A percentile compares a stretch with the other conserved stretches of the same genome.
phyloP scores from a whole-genome alignment of 2,797 vertebrate genomes.

The Eulemur coronatus region DNA sequence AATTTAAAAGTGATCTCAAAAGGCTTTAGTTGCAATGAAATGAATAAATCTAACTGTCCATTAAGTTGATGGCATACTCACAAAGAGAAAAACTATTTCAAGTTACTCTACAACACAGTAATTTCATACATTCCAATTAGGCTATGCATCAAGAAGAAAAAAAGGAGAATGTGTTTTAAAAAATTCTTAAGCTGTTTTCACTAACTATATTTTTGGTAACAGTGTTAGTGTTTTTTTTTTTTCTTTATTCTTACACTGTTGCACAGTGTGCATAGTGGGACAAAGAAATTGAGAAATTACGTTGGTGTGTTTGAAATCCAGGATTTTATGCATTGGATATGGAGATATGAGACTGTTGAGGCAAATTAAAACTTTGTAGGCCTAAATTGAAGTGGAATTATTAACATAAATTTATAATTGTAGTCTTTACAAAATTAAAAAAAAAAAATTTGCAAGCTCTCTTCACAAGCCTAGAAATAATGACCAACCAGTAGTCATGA shows the following conservation, averaged over 20 bases:
- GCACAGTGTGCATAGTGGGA: too few relatives aligned
- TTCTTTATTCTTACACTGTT: neutral
- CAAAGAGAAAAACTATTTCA: neutral
- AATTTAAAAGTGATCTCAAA: neutral
- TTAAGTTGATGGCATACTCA: neutral
- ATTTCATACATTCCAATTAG: neutral
- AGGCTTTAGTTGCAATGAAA: neutral
- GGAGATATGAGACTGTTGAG: neutral
- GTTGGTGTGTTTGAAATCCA: neutral
- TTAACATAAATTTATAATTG: neutral
- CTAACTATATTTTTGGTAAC: neutral
- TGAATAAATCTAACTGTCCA: neutral
- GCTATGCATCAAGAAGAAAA: neutral
- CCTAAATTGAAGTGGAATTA: neutral
- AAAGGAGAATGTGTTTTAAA: neutral
- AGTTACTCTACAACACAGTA: neutral
- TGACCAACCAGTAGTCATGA: neutral
- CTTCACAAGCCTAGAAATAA: neutral
- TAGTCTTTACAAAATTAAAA: neutral
- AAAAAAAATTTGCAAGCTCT: neutral
- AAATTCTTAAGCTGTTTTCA: neutral
- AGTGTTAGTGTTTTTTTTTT: neutral
- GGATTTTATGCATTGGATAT: neutral
- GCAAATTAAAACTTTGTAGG: neutral
- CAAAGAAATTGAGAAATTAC: neutral